phyloP scores from a whole-genome alignment of 2,888 invertebrate genomes.

The Leptothorax acervorum region DNA sequence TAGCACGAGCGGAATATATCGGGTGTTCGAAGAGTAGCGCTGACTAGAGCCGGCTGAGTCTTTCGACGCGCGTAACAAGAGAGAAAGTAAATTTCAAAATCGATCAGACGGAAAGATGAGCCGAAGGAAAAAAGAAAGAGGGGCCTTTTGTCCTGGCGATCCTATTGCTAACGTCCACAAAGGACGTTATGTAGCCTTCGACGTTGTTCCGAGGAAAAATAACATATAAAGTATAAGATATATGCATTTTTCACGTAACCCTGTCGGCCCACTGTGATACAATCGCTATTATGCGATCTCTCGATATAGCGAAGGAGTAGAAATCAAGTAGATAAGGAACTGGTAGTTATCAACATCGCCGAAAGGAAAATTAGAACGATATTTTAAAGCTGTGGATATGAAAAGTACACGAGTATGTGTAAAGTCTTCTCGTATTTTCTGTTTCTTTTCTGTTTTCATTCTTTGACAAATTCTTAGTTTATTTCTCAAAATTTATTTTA shows the following conservation, averaged over 20 bases:
- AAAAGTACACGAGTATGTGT: neutral
- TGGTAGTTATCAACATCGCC: slow-evolving; percentile 26
- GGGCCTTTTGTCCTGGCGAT: slow-evolving; percentile 67
- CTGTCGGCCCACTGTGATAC: slow-evolving; percentile 54
- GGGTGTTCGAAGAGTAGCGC: slow-evolving; percentile 43
- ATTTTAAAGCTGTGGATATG: neutral
- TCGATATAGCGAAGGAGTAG: slow-evolving; percentile 22
- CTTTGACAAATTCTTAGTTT: neutral
- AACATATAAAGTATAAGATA: neutral
- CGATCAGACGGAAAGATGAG: slow-evolving; percentile 40
- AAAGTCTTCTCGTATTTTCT: neutral
- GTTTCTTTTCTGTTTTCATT: neutral
- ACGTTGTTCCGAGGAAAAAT: slow-evolving; percentile 38
- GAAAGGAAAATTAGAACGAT: slow-evolving; percentile 30
- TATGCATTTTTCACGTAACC: slow-evolving; percentile 24
- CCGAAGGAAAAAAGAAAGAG: slow-evolving; percentile 39
- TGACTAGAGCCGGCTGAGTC: slow-evolving; percentile 48
- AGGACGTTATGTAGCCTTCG: slow-evolving; percentile 1
- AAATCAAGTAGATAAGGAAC: slow-evolving; percentile 44
- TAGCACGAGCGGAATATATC: slow-evolving; percentile 54
- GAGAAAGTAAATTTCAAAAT: slow-evolving; percentile 34
- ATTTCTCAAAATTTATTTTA: neutral
- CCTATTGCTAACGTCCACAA: slow-evolving; percentile 55
- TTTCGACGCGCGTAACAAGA: slow-evolving; percentile 23
- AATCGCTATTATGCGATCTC: slow-evolving; percentile 60